A percentile compares a stretch with the other conserved stretches of the same genome.
phyloP scores from a whole-genome alignment of 2,888 invertebrate genomes.

The Acrobasis suavella region DNA sequence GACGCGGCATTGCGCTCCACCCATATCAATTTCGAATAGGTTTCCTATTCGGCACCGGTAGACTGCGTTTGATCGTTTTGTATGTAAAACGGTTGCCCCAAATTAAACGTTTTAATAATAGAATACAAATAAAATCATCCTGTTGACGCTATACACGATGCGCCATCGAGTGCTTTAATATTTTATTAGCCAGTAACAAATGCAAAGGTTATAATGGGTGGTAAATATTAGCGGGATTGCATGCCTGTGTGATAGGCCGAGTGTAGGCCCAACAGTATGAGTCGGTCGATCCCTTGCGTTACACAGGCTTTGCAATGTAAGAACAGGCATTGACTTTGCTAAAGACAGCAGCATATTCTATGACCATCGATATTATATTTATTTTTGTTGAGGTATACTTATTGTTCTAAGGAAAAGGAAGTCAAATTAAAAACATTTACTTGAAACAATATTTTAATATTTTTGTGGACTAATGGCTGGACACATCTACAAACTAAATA shows the following conservation, averaged over 20 bases:
- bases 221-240: conserved; percentile 16
- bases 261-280: too few species aligned
- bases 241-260: not conserved
- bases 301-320: too few species aligned
- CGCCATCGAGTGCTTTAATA: conserved; percentile 55
- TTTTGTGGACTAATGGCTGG: too few species aligned
- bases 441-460: too few species aligned
- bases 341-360: too few species aligned
- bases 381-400: too few species aligned
- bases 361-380: too few species aligned
- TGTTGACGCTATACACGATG: conserved; percentile 61
- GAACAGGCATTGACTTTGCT: too few species aligned
- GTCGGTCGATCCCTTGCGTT: too few species aligned
- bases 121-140: conserved; percentile 72
- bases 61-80: conserved; percentile 80
- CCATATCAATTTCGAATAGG: conserved; percentile 82
- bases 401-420: too few species aligned
- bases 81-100: conserved; percentile 79
- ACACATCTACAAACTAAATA: too few species aligned
- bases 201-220: conserved; percentile 48
- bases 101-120: conserved; percentile 81
- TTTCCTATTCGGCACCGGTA: conserved; percentile 75
- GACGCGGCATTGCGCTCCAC: conserved; percentile 75
- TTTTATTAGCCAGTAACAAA: conserved; percentile 60
- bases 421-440: too few species aligned